Base-by-base conservation (phyloP, 2,797 vertebrate species). In the Melanotaenia nigrans region DNA sequence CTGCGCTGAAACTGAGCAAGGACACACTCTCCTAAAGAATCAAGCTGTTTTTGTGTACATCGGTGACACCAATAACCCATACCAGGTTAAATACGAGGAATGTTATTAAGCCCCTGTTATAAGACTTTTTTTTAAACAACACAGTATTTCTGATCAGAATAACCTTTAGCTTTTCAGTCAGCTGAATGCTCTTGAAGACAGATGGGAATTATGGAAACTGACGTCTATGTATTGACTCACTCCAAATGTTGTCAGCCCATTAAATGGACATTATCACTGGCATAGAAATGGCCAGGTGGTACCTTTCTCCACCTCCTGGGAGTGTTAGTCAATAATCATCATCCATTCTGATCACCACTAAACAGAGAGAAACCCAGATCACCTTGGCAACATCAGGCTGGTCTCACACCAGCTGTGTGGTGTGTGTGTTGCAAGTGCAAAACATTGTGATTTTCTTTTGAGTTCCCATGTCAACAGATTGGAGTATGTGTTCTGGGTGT, bases 1-100 rank as follows among this genome's bases (percentile, higher is more conserved):
- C 33, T 73, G 68, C 74, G 80, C 75, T 85, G 84, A 83, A 86
- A 88, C 89, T 81, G 59, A 87, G 83, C 73, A 84, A 76, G 85
- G 72, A 78, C 64, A 40, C 59, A 55, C 58, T 76, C 68, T 58
- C 58, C 65, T 64, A 57, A 55, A 59, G 62, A 79, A 60, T 60
- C 33, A 53, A 55, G 54, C 30, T n/a, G 28, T 30, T 65, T 65
- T 81, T 77, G 62, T 80, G 28, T 32, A 47, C 20, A 60, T 68
- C 32, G 24, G 55, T 66, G 70, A 71, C 25, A 60, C 73, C 75
- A 40, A 77, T 56, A 16, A 18, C 14, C 47, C n/a, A 49, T 11
- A 49, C 47, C 45, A 8, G 20, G 45, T 47, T 47, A 47, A 49
- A 49, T 22, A 22, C 20, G 3, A 3, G 22, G 2, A 22, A 49